Evolutionary conservation across 2,888 invertebrate species (phyloP), one percentile per base, ranked within the genome.

Genomic region (Cryptosula pallasiana): DNA sequence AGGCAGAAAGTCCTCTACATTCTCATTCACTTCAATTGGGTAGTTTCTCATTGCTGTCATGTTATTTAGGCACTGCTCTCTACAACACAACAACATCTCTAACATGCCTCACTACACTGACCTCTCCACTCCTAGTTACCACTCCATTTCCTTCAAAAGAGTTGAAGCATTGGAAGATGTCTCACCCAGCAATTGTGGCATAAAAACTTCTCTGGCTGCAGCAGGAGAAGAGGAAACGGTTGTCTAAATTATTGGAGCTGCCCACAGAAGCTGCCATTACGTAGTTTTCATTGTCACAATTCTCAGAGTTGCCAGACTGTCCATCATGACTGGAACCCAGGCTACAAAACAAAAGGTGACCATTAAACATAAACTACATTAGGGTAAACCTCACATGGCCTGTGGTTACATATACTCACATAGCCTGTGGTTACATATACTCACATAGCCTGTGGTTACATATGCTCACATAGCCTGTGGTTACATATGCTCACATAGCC

Each of bases 191-290:
- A 45, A 45, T 45, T 25, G 63, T 63, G 9, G 63, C 27, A 32
- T 63, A 63, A 32, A 63, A 63, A 63, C 63, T 63, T 63, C 63
- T 27, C 63, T 63, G 63, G 20, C 25, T 25, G 63, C 63, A 63
- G 32, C 63, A 63, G 32, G 63, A 63, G n/a, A 63, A 63, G 25
- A 63, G 63, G 34, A 63, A 63, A 29, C 63, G 20, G 63, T 63
- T 63, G 9, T 3, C 34, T 32, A 63, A 34, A n/a, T 32, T 13
- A 9, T 63, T 27, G 5, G 63, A 63, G 34, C n/a, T 63, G 25
- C 63, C 63, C 2, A 27, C 63, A 5, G 29, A 25, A 13, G 63
- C 29, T 27, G 25, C 63, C 13, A 63, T 9, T 5, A 63, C 32
- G n/a, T 63, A 63, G 63, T 63, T 63, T 32, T 34, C 34, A 63